Evolutionary conservation across 2,797 vertebrate genomes (phyloP), one percentile per base, ranked within the genome.

Genomic region (Sebastes steindachneri): DNA sequence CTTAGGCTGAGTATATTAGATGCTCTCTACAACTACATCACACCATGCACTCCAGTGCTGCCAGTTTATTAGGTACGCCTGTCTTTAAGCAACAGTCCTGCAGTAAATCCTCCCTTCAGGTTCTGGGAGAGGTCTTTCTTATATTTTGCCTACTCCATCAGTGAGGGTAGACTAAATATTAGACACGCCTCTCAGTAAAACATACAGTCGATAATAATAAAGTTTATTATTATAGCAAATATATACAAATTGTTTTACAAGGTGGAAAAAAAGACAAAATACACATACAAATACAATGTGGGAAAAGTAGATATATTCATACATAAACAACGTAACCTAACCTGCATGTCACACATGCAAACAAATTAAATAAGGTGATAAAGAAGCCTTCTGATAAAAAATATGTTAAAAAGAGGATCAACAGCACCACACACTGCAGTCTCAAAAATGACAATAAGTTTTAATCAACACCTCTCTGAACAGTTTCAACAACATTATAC

Each of bases 11-110:
- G 9, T 26, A 4, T 23, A 4, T 8, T 14, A 48, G 74, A 41
- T 75, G 21, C 60, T 75, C 67, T 87, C 69, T 17, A 31, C 63
- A 51, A 74, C 41, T 19, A 31, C 77, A 69, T 53, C 54, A 57
- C 71, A 66, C 1, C 68, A 66, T 9, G 10, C 62, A 53, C 55
- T 28, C 55, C 29, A 35, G 33, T 35, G 51, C 7, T 23, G 35
- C 62, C 37, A 7, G 26, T 79, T 84, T 64, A 75, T 65, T 31
- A 57, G 51, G 33, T 21, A 29, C 14, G 29, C 25, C 4, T 37
- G 2, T 63, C 17, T 26, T 25, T 66, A 14, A 45, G 26, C 57
- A 59, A 12, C 66, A 70, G 41, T 31, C 29, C 62, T 53, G 1
- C 25, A 37, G 29, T 59, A 19, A 68, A 48, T 17, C 33, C n/a